These are phyloP conservation scores for Coelopa pilipes DNA, from an alignment of 2,888 invertebrate genomes.

Conservation along the genomic window DNA sequence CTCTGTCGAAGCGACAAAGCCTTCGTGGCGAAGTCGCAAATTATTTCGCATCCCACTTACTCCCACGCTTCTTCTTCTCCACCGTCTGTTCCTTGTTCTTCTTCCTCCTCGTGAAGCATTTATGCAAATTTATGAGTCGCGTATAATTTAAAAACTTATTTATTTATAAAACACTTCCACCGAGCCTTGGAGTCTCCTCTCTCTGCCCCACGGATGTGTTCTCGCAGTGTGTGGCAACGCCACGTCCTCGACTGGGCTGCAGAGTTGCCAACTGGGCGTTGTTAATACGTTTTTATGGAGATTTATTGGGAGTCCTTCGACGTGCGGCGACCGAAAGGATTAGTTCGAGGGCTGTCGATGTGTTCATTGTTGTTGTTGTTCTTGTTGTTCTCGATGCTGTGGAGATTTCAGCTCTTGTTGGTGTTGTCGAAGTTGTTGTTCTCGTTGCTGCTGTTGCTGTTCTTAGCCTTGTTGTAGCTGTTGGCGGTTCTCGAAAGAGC, in stretches of 20 bases:
- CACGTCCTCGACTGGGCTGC: background rate
- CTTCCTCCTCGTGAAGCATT: background rate
- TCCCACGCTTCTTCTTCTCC: no score
- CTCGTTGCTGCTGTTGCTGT: no score
- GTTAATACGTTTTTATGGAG: constrained; percentile 18
- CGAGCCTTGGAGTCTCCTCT: background rate
- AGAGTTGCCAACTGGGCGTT: background rate
- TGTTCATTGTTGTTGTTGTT: background rate
- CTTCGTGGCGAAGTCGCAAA: no score
- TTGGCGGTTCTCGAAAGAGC: no score
- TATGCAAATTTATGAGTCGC: constrained; percentile 19
- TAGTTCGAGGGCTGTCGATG: background rate
- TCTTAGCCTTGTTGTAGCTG: no score
- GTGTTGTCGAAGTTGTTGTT: no score
- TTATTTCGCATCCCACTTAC: no score
- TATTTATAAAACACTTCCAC: constrained; percentile 9
- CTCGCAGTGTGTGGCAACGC: background rate
- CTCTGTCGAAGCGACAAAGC: no score
- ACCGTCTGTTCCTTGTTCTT: no score
- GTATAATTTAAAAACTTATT: constrained; percentile 22
- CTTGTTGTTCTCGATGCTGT: background rate
- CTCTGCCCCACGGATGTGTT: background rate
- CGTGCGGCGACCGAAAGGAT: background rate
- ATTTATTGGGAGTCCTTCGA: background rate
- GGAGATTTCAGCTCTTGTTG: no score